Percentiles rank a stretch among this genome's conserved stretches.
Conservation (phyloP, 2,113 vertebrate genomes). For the Prinia subflava region DNA sequence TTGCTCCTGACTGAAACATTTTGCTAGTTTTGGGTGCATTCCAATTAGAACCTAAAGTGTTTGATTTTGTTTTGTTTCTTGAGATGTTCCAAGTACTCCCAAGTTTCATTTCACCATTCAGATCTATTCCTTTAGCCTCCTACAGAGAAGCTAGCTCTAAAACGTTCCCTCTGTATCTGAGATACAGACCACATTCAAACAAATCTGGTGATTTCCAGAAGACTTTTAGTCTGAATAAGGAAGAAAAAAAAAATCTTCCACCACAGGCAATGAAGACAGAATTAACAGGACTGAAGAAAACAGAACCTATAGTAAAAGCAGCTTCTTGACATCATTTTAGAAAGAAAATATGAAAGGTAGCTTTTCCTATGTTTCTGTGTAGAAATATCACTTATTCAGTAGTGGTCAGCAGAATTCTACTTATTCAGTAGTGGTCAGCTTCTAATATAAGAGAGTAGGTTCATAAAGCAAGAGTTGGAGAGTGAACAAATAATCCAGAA, state of each 20-base stretch:
- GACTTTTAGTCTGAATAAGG: neutral
- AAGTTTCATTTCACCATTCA: conserved; percentile 36
- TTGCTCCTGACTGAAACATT: conserved; percentile 18
- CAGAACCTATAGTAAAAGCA: neutral
- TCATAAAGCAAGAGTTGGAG: neutral
- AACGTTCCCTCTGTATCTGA: neutral
- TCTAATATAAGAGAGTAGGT: neutral
- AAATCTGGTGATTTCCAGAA: conserved; percentile 26
- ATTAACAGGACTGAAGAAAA: neutral
- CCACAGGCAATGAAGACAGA: neutral
- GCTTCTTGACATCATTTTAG: neutral
- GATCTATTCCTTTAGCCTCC: neutral
- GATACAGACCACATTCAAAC: neutral
- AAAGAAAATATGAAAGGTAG: neutral
- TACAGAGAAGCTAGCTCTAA: neutral
- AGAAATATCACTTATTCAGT: neutral
- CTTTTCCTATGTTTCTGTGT: neutral
- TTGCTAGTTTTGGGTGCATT: conserved; percentile 43
- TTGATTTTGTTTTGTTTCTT: neutral
- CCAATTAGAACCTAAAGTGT: neutral
- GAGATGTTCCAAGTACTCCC: neutral
- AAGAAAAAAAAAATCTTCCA: neutral
- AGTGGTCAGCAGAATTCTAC: neutral
- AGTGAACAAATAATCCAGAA: neutral
- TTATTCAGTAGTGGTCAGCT: neutral